These are phyloP conservation scores for Latheticus oryzae DNA, from an alignment of 2,888 invertebrate species.

Conservation along the genomic window DNA sequence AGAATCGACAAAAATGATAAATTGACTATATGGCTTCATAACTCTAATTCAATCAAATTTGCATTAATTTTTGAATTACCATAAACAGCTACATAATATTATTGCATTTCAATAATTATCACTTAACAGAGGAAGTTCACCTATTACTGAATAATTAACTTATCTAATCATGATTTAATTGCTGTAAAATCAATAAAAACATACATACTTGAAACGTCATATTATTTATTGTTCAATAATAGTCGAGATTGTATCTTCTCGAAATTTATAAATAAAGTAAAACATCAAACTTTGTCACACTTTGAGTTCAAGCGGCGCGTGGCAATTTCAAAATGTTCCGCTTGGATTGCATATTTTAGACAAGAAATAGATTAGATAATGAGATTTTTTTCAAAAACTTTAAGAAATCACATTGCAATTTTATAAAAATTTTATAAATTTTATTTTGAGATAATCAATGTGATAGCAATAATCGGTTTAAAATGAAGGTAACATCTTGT, in stretches of 20 bases:
- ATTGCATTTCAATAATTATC: no score
- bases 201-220: background rate
- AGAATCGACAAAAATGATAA: no score
- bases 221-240: background rate
- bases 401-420: no score
- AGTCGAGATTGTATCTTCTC: constrained; percentile 10
- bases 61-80: no score
- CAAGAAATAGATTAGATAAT: constrained; percentile 21
- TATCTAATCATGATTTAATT: constrained; percentile 18
- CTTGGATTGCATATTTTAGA: constrained; percentile 29
- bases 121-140: constrained; percentile 3
- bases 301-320: constrained; percentile 25
- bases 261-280: constrained; percentile 22
- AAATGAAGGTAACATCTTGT: constrained; percentile 30
- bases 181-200: constrained; percentile 1
- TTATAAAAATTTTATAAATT: no score
- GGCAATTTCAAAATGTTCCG: constrained; percentile 29
- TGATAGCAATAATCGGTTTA: constrained; percentile 31
- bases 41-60: no score
- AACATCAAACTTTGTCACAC: constrained; percentile 16
- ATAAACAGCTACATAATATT: no score
- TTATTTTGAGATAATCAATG: no score
- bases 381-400: no score
- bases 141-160: constrained; percentile 21
- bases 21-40: no score